Evolutionary conservation across 2,113 vertebrate species (phyloP).

Genomic region (Melierax canorus): DNA sequence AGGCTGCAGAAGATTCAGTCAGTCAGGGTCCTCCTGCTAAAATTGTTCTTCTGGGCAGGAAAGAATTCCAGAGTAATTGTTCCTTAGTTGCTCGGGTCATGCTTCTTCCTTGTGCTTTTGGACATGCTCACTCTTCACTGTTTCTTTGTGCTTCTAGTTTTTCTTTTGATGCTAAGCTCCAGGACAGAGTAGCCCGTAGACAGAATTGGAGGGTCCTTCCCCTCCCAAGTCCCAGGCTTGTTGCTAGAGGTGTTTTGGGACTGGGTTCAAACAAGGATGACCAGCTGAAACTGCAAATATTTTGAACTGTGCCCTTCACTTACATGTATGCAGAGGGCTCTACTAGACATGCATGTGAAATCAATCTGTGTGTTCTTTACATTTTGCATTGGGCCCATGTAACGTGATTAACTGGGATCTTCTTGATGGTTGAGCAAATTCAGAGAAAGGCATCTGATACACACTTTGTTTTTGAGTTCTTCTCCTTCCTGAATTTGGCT

Average conservation of each 20-base stretch:
- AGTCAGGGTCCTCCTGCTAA: neutral
- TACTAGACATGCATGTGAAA: neutral
- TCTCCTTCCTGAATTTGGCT: neutral
- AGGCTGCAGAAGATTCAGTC: neutral
- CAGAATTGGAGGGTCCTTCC: neutral
- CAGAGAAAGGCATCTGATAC: neutral
- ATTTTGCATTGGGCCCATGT: neutral
- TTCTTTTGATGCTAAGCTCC: neutral
- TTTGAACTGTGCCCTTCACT: neutral
- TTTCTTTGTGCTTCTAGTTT: neutral
- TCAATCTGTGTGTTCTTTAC: rapidly evolving
- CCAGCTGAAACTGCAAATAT: neutral
- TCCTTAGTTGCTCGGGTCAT: neutral
- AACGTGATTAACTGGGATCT: neutral
- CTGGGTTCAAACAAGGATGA: neutral
- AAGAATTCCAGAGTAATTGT: neutral
- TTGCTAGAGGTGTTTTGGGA: neutral
- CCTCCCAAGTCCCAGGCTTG: neutral
- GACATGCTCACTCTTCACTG: neutral
- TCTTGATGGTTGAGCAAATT: neutral
- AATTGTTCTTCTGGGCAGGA: neutral
- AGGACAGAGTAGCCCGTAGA: neutral
- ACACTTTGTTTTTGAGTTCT: neutral
- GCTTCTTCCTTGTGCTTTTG: neutral
- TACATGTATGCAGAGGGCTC: neutral